Evolutionary conservation across 2,888 invertebrate genomes (phyloP), one percentile per base, ranked within the genome.

Genomic region (Sphaeridia pumilis): DNA sequence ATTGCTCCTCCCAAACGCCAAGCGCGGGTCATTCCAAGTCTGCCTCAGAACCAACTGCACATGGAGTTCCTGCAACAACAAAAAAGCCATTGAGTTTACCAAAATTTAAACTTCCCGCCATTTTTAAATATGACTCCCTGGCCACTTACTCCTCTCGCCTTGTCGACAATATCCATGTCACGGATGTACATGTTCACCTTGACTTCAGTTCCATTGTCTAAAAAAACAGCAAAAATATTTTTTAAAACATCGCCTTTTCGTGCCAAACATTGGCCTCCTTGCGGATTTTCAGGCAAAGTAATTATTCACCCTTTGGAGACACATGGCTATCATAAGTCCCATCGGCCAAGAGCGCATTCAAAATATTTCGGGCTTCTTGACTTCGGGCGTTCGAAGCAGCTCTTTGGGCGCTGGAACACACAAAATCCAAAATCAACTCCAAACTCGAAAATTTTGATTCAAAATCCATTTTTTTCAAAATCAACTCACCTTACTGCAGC

Each of bases 1-100:
- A 38, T 38, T 38, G 7, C 17, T 38, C 7, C 17, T 7, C 17
- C 38, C 20, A 17, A 38, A 38, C 12, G 20, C 38, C 38, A 38
- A 38, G 3, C 66, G 52, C 4, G 47, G 21, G 46, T 66, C 66
- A 10, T 46, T 59, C 66, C 66, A 66, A 22, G 53, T 46, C 54
- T 65, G 64, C 5, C 66, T 53, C 49, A 65, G 58, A 4, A 66
- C 65, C 22, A 65, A 28, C 43, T 63, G 63, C 22, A 65, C 52
- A 46, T 52, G 51, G n/a, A 58, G 49, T 55, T 66, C 60, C 66
- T 66, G 28, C 4, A 46, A 38, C n/a, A n/a, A n/a, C n/a, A n/a
- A n/a, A n/a, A n/a, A n/a, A n/a, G n/a, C n/a, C n/a, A n/a, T n/a
- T n/a, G n/a, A n/a, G n/a, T n/a, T n/a, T n/a, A n/a, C n/a, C n/a